Conservation (phyloP, 2,113 vertebrate genomes). For the Megaleporinus macrocephalus region DNA sequence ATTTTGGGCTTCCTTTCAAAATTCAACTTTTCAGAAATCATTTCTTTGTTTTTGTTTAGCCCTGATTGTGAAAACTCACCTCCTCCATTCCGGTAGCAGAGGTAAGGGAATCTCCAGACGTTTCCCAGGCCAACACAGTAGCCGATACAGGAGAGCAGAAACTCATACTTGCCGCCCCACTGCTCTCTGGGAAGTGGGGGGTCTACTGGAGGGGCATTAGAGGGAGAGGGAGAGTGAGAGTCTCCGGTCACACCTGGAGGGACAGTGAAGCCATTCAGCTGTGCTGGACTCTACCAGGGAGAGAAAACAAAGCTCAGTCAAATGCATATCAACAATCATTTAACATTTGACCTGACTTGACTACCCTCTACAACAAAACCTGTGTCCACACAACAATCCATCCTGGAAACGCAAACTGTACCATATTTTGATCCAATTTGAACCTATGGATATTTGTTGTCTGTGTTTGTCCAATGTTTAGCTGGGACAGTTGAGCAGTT, state of each 20-base stretch:
- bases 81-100: slow-evolving; percentile 87
- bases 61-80: slow-evolving; percentile 68
- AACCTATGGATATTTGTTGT: too few species aligned
- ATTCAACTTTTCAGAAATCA: neutral
- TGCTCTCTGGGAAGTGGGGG: slow-evolving; percentile 63
- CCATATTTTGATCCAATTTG: too few species aligned
- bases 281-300: slow-evolving; percentile 59
- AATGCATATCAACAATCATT: neutral
- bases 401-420: too few species aligned
- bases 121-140: slow-evolving; percentile 85
- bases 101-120: slow-evolving; percentile 84
- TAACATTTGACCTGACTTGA: too few species aligned
- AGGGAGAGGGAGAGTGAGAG: neutral
- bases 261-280: slow-evolving; percentile 59
- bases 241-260: slow-evolving; percentile 54
- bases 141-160: slow-evolving; percentile 84
- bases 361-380: neutral
- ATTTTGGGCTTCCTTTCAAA: slow-evolving; percentile 2
- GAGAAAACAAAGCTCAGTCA: slow-evolving; percentile 14
- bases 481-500: too few species aligned
- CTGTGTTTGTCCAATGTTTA: too few species aligned
- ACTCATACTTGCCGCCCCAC: slow-evolving; percentile 82
- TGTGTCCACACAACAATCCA: neutral
- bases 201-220: slow-evolving; percentile 8
- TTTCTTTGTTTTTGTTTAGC: neutral